phyloP scores from a whole-genome alignment of 2,113 vertebrate genomes.

The Hypanus sabinus region DNA sequence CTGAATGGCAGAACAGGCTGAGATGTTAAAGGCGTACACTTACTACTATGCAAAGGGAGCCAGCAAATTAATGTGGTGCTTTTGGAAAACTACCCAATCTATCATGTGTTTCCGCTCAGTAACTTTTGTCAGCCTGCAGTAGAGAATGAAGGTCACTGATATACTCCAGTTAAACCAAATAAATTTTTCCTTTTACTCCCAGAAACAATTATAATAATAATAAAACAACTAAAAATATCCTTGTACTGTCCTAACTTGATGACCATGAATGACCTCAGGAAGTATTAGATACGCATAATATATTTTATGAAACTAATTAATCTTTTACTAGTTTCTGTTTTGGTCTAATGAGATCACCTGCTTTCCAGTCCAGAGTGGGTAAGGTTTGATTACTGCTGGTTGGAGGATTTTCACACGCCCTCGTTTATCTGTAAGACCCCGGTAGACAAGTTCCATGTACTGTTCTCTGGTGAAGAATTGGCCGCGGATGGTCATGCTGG shows the following conservation, averaged over 20 bases:
- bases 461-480: slow-evolving; percentile 82
- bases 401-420: slow-evolving; percentile 70
- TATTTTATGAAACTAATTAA: not conserved
- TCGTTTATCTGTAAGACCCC: slow-evolving; percentile 80
- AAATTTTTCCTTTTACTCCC: not conserved
- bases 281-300: too few species aligned
- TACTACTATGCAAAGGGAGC: not conserved
- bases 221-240: not conserved
- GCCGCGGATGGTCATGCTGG: slow-evolving; percentile 83
- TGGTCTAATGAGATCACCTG: slow-evolving; percentile 62
- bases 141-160: not conserved
- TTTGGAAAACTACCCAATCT: not conserved
- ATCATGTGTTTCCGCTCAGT: not conserved
- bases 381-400: slow-evolving; percentile 78
- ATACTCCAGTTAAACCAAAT: too few species aligned
- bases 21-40: not conserved
- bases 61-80: too few species aligned
- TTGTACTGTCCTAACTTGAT: not conserved
- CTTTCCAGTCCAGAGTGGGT: slow-evolving; percentile 86
- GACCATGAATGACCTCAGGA: too few species aligned
- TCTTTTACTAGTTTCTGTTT: not conserved
- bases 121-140: too few species aligned
- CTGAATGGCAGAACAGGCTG: not conserved
- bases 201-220: not conserved
- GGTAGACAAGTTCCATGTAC: slow-evolving; percentile 84